Percentiles rank a stretch among this genome's conserved stretches.
These are phyloP conservation scores for Tachysurus fulvidraco DNA, from an alignment of 2,113 vertebrate species.

Conservation along the genomic window DNA sequence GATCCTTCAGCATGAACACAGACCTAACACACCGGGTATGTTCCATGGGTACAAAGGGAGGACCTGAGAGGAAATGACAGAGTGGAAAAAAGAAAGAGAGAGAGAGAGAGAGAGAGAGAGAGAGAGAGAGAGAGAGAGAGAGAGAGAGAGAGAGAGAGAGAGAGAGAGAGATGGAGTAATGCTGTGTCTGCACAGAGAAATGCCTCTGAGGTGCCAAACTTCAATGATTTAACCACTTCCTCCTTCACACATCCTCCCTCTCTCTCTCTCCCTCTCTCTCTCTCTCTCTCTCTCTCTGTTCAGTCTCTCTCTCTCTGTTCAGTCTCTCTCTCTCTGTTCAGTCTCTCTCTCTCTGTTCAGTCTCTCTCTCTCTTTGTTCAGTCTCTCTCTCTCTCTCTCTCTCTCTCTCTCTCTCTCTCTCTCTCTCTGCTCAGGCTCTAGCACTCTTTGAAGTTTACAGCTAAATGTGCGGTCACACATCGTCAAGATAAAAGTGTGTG, in stretches of 20 bases:
- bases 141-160: slow-evolving; percentile 16
- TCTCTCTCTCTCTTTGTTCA: too few relatives aligned
- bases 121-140: slow-evolving; percentile 37
- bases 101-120: slow-evolving; percentile 19
- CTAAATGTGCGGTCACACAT: slow-evolving; percentile 6
- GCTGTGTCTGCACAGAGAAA: slow-evolving; percentile 60
- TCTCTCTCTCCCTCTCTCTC: slow-evolving; percentile 57
- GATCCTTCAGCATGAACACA: neutral
- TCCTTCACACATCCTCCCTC: slow-evolving; percentile 66
- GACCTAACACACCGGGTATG: neutral
- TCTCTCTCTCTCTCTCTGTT: slow-evolving; percentile 14
- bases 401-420: slow-evolving; percentile 17
- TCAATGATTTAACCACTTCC: slow-evolving; percentile 72
- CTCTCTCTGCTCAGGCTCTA: too few relatives aligned
- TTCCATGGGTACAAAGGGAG: neutral
- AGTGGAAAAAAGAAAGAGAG: slow-evolving; percentile 15
- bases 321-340: too few relatives aligned
- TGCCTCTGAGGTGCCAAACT: slow-evolving; percentile 61
- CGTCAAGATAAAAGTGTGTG: neutral
- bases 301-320: too few relatives aligned
- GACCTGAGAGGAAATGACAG: neutral
- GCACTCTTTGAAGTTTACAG: slow-evolving; percentile 16
- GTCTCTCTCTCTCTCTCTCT: neutral
- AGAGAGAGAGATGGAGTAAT: slow-evolving; percentile 6
- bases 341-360: too few relatives aligned